Evolutionary conservation across 2,797 vertebrate genomes (phyloP).

Genomic region (Poecilia wingei): DNA sequence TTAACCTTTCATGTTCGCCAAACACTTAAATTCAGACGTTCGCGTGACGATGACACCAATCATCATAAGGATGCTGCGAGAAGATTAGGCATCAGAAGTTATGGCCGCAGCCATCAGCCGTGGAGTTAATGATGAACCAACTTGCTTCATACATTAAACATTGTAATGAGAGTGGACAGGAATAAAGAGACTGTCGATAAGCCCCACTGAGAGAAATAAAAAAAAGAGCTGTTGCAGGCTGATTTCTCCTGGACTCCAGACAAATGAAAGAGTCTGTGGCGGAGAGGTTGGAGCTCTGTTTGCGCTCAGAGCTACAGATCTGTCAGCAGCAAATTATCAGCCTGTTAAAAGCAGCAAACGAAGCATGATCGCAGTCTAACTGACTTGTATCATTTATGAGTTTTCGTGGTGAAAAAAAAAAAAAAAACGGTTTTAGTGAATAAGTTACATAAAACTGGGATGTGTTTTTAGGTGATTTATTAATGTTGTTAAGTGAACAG

Average conservation of each 20-base stretch:
- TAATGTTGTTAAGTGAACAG: not conserved
- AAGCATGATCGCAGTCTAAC: slow-evolving; percentile 2
- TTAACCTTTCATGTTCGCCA: not conserved
- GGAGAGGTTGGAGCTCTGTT: slow-evolving; percentile 31
- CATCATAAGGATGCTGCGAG: not conserved
- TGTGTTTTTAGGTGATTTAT: not conserved
- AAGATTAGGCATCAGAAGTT: not conserved
- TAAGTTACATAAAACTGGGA: not conserved
- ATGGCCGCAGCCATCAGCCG: not conserved
- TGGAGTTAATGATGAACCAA: slow-evolving; percentile 29
- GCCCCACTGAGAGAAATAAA: slow-evolving; percentile 37
- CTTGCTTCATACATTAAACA: slow-evolving; percentile 46
- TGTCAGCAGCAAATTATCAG: slow-evolving; percentile 11
- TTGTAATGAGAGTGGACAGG: slow-evolving; percentile 53
- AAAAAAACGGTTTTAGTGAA: not conserved
- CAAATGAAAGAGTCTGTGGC: slow-evolving; percentile 43
- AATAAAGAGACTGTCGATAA: slow-evolving; percentile 34
- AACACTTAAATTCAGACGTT: not conserved
- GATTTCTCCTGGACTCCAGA: slow-evolving; percentile 13
- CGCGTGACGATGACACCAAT: not conserved
- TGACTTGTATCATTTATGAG: not conserved
- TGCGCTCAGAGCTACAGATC: slow-evolving; percentile 26
- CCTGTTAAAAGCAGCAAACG: slow-evolving; percentile 2
- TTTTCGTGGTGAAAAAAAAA: not conserved
- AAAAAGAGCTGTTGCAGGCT: slow-evolving; percentile 41